Percentiles rank a stretch among this genome's conserved stretches.
Conservation (phyloP, 2,797 vertebrate species). For the Pangasius djambal region DNA sequence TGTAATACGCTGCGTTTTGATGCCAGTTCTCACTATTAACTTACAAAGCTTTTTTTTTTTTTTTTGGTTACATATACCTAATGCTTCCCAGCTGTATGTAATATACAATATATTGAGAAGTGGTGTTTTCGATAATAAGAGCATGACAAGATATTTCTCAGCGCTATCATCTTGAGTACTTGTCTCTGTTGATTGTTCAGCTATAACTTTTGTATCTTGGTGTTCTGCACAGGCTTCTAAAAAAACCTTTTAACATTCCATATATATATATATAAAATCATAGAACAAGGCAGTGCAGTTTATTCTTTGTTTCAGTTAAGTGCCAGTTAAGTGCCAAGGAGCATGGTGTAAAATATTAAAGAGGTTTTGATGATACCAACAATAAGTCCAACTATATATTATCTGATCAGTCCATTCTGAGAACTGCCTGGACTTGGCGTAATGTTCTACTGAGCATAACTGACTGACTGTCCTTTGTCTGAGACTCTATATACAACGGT, state of each 20-base stretch:
- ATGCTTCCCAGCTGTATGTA: background rate
- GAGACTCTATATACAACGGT: background rate
- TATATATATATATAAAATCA: background rate
- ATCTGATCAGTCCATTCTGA: background rate
- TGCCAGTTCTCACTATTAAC: conserved; percentile 23
- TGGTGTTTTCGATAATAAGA: background rate
- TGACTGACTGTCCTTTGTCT: background rate
- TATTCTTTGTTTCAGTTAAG: background rate
- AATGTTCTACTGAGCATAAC: background rate
- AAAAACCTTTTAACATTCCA: background rate
- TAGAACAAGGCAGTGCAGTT: background rate
- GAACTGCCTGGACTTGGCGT: background rate
- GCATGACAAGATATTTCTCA: background rate
- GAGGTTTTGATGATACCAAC: background rate
- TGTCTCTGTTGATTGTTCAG: background rate
- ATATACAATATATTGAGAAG: background rate
- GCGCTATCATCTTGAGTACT: background rate
- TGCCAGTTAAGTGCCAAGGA: background rate
- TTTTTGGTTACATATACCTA: background rate
- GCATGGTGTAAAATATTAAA: background rate
- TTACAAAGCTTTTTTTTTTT: conserved; percentile 5
- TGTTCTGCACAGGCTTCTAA: background rate
- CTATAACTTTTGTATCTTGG: background rate
- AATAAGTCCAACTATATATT: background rate
- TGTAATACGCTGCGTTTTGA: conserved; percentile 55